Evolutionary conservation across 2,888 invertebrate genomes (phyloP), one percentile per base, ranked within the genome.

Genomic region (Quadroppia sp.): DNA sequence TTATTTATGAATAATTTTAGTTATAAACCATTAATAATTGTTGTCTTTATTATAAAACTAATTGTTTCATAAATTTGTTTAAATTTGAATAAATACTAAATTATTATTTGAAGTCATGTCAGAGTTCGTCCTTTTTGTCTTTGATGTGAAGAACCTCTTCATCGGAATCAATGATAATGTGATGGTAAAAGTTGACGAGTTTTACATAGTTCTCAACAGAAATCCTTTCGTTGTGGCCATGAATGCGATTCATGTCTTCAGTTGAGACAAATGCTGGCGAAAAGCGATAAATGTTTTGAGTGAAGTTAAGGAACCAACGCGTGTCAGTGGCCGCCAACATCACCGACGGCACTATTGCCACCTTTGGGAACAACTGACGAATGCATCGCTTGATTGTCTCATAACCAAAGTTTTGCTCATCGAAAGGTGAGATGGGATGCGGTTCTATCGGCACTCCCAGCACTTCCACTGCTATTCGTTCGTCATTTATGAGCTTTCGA

Each of bases 181-280:
- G 82, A 74, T 83, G 82, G 78, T 82, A 85, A 78, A 85, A 85
- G 77, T 84, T 83, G 13, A 85, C 81, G 30, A 82, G 81, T 77
- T 83, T 80, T 74, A 83, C 80, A 77, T 83, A 84, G 77, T 84
- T 83, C 59, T 80, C 80, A 2, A 83, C 77, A 9, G 83, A 80
- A 45, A 85, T 83, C 28, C 84, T 79, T 78, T 85, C 85, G 79
- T 85, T 82, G 77, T 82, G 78, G n/a, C 85, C 85, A 79, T 85
- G 85, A 77, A 84, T 81, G 71, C 83, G 79, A 30, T 76, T 72
- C 0, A 82, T 61, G 76, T 84, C 83, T 2, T 78, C 79, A 11
- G 80, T 80, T 61, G 77, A 72, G 20, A 81, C 50, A 17, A 77
- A 59, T 17, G 79, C 80, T 7, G 85, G 84, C 73, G 81, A 80